A percentile compares a stretch with the other conserved stretches of the same genome.
phyloP scores from a whole-genome alignment of 1,140 invertebrate species.

The Ips typographus region DNA sequence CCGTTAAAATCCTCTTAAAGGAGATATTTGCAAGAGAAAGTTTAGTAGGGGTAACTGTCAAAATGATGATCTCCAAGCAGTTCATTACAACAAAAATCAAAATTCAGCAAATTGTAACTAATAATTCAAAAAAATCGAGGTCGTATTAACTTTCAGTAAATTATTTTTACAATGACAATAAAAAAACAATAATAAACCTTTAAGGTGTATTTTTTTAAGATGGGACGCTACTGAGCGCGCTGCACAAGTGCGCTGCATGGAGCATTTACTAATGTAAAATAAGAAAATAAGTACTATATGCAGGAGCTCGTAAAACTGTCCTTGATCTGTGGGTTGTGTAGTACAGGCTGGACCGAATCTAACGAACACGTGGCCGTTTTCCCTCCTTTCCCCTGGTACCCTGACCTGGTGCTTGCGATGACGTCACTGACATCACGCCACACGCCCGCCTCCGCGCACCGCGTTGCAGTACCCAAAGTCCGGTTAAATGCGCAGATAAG shows the following conservation, averaged over 20 bases:
- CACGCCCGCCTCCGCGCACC: conserved; percentile 39
- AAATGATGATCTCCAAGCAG: no score
- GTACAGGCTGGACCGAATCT: conserved; percentile 48
- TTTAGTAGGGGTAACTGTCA: no score
- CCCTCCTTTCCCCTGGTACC: conserved; percentile 33
- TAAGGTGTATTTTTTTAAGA: background rate
- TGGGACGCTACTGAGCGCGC: conserved; percentile 29
- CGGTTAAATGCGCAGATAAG: conserved; percentile 48
- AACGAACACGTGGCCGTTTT: conserved; percentile 50
- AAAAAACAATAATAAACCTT: no score
- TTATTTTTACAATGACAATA: no score
- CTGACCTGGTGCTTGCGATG: conserved; percentile 33
- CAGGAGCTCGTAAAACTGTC: conserved; percentile 54
- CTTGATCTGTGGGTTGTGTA: conserved; percentile 54
- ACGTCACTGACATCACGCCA: conserved; percentile 49
- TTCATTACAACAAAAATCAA: no score
- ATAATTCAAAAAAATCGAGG: no score
- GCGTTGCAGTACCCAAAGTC: conserved; percentile 36
- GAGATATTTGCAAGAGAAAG: no score
- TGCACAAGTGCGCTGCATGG: conserved; percentile 38
- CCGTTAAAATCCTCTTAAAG: no score
- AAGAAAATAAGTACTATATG: conserved; percentile 51
- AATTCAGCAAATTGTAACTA: no score
- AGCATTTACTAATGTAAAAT: conserved; percentile 43
- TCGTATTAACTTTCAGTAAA: no score